Percentiles rank a stretch among this genome's conserved stretches.
Conservation (phyloP, 2,113 vertebrate genomes). For the Garra rufa region DNA sequence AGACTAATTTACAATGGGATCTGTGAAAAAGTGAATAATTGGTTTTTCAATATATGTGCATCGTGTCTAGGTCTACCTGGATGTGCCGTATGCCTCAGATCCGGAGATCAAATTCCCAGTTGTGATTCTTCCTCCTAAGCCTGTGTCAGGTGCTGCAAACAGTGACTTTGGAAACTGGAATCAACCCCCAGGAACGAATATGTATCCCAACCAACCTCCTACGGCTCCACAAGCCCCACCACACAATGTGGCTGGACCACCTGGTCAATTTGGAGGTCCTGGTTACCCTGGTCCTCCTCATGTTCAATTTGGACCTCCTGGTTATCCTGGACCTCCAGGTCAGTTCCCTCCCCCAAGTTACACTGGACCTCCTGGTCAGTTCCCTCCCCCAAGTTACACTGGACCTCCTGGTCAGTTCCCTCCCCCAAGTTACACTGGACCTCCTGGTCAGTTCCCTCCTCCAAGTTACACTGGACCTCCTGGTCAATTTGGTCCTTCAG, state of each 20-base stretch:
- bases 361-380: background rate
- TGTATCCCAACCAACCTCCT: background rate
- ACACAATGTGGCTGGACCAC: background rate
- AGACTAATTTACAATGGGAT: background rate
- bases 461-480: background rate
- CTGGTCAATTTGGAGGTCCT: background rate
- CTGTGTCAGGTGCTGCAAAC: slow-evolving; percentile 49
- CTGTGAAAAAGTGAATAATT: background rate
- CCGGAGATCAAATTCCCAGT: slow-evolving; percentile 72
- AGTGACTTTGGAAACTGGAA: slow-evolving; percentile 29
- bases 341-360: background rate
- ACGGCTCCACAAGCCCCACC: background rate
- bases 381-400: background rate
- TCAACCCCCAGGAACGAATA: background rate
- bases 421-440: background rate
- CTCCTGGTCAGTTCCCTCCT: background rate
- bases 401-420: background rate
- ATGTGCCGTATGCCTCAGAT: slow-evolving; percentile 60
- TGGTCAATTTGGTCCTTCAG: background rate
- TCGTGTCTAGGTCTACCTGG: slow-evolving; percentile 65
- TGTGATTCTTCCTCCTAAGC: slow-evolving; percentile 62
- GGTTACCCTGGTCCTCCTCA: background rate
- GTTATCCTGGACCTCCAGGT: background rate
- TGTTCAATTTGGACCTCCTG: background rate
- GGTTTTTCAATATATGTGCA: background rate